These are phyloP conservation scores for Girardia tigrina DNA, from an alignment of 2,888 invertebrate genomes.

Conservation along the genomic window DNA sequence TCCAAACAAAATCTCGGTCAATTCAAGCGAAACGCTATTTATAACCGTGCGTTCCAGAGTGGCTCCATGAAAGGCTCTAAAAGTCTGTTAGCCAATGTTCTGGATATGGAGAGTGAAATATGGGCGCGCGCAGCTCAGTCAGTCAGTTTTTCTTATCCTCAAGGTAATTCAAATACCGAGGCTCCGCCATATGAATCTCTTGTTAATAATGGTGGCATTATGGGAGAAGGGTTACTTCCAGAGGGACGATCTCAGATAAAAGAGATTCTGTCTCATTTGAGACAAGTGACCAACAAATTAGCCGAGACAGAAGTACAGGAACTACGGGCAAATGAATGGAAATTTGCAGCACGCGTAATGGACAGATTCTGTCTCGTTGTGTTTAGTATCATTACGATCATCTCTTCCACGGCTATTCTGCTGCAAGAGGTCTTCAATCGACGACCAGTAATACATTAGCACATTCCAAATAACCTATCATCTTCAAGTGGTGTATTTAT, in stretches of 20 bases:
- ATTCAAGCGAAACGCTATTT: not conserved
- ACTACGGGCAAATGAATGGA: conserved; percentile 88
- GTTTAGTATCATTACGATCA: conserved; percentile 17
- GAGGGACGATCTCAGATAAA: conserved; percentile 62
- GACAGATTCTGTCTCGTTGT: conserved; percentile 68
- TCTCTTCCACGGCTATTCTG: conserved; percentile 18
- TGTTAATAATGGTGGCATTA: not conserved
- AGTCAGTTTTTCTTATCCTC: not conserved
- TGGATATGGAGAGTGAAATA: conserved; percentile 92
- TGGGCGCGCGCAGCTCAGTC: not conserved
- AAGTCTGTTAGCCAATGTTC: conserved; percentile 82
- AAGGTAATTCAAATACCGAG: not conserved
- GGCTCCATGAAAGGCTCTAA: conserved; percentile 56
- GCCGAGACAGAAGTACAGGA: conserved; percentile 82
- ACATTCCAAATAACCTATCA: too few species aligned
- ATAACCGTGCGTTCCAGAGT: conserved; percentile 2
- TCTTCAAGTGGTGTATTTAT: too few species aligned
- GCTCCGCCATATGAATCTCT: not conserved
- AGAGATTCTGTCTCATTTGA: conserved; percentile 80
- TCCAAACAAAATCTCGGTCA: not conserved
- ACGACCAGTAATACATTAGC: not conserved
- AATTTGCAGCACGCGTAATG: conserved; percentile 93
- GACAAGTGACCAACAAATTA: conserved; percentile 81
- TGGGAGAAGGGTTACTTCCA: not conserved
- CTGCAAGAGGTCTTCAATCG: conserved; percentile 13